Evolutionary conservation across 2,797 vertebrate genomes (phyloP).

Genomic region (Mus caroli): DNA sequence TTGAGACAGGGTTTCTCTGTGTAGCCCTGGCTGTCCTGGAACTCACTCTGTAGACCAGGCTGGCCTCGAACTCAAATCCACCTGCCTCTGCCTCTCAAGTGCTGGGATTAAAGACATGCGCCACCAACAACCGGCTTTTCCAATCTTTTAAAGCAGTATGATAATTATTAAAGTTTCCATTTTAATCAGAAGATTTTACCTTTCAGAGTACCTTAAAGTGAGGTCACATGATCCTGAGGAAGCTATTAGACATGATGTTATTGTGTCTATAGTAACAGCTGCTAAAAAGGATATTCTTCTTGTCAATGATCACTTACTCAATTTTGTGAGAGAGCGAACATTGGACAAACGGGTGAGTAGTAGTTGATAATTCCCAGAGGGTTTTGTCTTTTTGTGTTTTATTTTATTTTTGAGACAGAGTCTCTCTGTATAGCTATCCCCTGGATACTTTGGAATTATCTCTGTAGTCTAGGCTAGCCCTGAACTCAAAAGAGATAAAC

Average conservation of each 20-base stretch:
- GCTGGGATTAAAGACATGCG: no score
- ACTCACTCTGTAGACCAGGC: no score
- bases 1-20: no score
- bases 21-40: no score
- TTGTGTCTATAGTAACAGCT: constrained; percentile 98
- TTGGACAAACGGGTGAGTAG: constrained; percentile 96
- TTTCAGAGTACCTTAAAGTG: constrained; percentile 96
- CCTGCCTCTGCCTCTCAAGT: no score
- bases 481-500: neutral
- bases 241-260: constrained; percentile 98
- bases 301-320: constrained; percentile 97
- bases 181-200: constrained; percentile 72
- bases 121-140: neutral
- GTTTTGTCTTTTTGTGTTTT: neutral
- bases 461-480: neutral
- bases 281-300: constrained; percentile 98
- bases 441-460: neutral
- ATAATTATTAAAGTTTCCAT: constrained; percentile 51
- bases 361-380: constrained; percentile 7
- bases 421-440: neutral
- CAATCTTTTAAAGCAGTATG: constrained; percentile 49
- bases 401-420: neutral
- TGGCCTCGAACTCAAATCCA: no score
- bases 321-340: constrained; percentile 98
- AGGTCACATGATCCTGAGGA: constrained; percentile 99